Conservation (phyloP, 2,113 vertebrate species). For the Egretta garzetta region DNA sequence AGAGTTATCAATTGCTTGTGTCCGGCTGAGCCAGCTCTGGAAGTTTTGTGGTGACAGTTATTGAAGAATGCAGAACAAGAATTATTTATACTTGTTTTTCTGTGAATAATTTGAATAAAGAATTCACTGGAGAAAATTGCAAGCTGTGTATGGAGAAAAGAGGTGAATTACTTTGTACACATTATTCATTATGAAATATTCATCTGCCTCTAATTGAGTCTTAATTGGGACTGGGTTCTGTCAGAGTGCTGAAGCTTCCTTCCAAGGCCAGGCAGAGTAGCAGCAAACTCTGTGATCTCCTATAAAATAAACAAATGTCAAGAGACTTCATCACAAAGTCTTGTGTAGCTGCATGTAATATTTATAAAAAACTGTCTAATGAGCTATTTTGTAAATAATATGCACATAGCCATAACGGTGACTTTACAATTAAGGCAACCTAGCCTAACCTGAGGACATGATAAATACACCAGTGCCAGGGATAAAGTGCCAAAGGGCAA, state of each 20-base stretch:
- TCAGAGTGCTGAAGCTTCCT: conserved; percentile 6
- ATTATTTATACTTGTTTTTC: conserved; percentile 32
- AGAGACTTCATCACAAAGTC: conserved; percentile 7
- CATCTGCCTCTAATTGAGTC: conserved; percentile 55
- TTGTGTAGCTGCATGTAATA: conserved; percentile 9
- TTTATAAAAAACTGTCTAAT: conserved; percentile 32
- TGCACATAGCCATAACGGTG: not conserved
- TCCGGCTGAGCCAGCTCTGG: conserved; percentile 9
- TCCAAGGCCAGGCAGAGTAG: conserved; percentile 16
- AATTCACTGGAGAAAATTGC: conserved; percentile 51
- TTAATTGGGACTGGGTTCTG: conserved; percentile 39
- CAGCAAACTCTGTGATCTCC: conserved; percentile 39
- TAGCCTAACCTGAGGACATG: not conserved
- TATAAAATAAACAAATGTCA: conserved; percentile 35
- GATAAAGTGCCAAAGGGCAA: not conserved
- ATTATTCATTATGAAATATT: conserved; percentile 66
- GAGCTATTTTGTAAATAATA: conserved; percentile 32
- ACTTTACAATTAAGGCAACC: not conserved
- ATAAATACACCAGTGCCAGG: not conserved
- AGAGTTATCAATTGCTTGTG: not conserved
- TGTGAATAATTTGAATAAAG: conserved; percentile 51
- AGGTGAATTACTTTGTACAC: conserved; percentile 47
- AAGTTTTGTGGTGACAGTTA: not conserved
- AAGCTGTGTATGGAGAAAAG: conserved; percentile 34
- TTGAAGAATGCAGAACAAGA: not conserved